Base-by-base conservation (phyloP, 2,113 vertebrate genomes). In the Prionailurus bengalensis region DNA sequence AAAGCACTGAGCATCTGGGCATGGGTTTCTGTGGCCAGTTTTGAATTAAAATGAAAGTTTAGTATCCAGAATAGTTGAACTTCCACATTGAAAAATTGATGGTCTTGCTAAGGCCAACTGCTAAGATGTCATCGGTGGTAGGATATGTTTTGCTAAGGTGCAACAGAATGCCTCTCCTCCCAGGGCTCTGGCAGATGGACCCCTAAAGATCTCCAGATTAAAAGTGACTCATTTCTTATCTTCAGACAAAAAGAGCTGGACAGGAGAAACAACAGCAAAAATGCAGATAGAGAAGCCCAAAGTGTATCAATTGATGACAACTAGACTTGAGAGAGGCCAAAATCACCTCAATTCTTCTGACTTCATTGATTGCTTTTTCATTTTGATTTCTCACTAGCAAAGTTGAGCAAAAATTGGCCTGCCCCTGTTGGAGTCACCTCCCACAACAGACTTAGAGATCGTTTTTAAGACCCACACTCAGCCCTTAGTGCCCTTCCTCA, bases 11-110 rank as follows among this genome's bases (percentile, higher is more conserved):
- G 2, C 73, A 48, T 11, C 84, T 4, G 7, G 48, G 87, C 58
- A 93, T 48, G 13, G 73, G 80, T 45, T 73, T 80, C 87, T 73
- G 71, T 36, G 15, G 51, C 91, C 94, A 31, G 65, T 78, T 96
- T 53, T 84, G 45, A 96, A 97, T 96, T 92, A 76, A 92, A 97
- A 87, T 86, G 58, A 95, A 84, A 89, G 10, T 16, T 79, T 84
- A 90, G 87, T 58, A 88, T 71, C 78, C 80, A 76, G 33, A 96
- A 80, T 63, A 79, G 83, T 89, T 92, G 80, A 97, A 88, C 39
- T 58, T 92, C 33, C 76, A 70, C 51, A 8, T 7, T 82, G 83
- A 88, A 94, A 97, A 94, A 53, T 13, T 86, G 63, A 87, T 73
- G 13, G 19, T 66, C 96, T 96, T n/a, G 25, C 83, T 70, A 58